Evolutionary conservation across 2,888 invertebrate genomes (phyloP).

Genomic region (Hirtodrosophila alboralis): DNA sequence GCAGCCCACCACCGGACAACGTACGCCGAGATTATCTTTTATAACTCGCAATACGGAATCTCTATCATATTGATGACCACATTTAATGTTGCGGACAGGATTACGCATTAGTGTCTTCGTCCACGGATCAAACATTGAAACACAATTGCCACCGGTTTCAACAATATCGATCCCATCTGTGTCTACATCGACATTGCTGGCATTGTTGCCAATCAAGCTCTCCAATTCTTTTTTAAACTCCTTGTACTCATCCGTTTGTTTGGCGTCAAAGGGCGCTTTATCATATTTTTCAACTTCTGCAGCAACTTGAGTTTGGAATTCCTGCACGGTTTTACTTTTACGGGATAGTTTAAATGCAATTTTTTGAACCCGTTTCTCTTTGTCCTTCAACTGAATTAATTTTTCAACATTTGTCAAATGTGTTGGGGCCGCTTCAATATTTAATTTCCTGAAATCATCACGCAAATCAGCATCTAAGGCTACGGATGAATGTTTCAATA

Average conservation of each 20-base stretch:
- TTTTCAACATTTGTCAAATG: no score
- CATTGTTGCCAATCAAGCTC: background rate
- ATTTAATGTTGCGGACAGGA: conserved; percentile 44
- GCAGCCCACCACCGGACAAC: conserved; percentile 55
- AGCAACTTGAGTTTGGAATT: background rate
- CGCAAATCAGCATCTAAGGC: no score
- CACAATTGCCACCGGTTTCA: background rate
- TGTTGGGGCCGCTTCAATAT: no score
- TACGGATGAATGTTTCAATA: no score
- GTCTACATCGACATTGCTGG: conserved; percentile 1
- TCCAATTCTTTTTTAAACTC: conserved; percentile 9
- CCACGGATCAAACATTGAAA: conserved; percentile 52
- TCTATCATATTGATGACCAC: conserved; percentile 52
- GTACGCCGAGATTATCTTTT: conserved; percentile 5
- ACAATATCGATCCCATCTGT: conserved; percentile 3
- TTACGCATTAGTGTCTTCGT: conserved; percentile 24
- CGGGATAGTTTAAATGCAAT: no score
- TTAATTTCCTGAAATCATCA: no score
- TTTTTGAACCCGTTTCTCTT: no score
- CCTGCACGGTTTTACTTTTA: no score
- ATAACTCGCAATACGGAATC: conserved; percentile 26
- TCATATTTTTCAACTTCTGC: conserved; percentile 2
- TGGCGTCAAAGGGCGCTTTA: conserved; percentile 25
- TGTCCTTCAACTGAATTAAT: no score
- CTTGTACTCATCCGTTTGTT: conserved; percentile 33